Percentiles rank a stretch among this genome's conserved stretches.
Evolutionary conservation across 2,888 invertebrate genomes (phyloP).

Genomic region (Parnassius orleans): DNA sequence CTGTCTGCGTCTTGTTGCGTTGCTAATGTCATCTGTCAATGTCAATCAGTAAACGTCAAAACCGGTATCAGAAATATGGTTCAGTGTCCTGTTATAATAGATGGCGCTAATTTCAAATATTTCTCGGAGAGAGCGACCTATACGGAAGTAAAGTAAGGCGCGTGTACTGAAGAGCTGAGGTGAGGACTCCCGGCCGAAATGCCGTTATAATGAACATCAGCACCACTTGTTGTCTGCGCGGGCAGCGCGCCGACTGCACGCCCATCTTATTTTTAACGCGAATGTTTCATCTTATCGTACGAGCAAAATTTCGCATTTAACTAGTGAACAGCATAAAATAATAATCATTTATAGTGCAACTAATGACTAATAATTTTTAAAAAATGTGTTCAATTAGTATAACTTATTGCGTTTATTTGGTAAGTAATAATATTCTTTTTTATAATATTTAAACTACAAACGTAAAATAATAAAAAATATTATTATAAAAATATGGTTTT

Average conservation of each 20-base stretch:
- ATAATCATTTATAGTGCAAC: slow-evolving; percentile 44
- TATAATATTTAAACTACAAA: background rate
- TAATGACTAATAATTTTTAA: slow-evolving; percentile 41
- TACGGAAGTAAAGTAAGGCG: slow-evolving; percentile 44
- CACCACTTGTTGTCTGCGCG: slow-evolving; percentile 73
- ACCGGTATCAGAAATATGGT: slow-evolving; percentile 28
- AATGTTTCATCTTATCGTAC: slow-evolving; percentile 72
- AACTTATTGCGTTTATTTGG: slow-evolving; percentile 59
- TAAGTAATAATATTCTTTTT: slow-evolving; percentile 45
- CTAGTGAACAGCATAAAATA: slow-evolving; percentile 52
- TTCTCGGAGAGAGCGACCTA: slow-evolving; percentile 43
- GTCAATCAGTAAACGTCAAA: slow-evolving; percentile 39
- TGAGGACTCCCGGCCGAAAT: slow-evolving; percentile 71
- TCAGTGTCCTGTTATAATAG: slow-evolving; percentile 36
- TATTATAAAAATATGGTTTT: too few relatives aligned
- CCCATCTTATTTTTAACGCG: slow-evolving; percentile 69
- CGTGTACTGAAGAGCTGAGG: slow-evolving; percentile 38
- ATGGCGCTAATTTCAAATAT: slow-evolving; percentile 56
- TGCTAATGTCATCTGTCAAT: slow-evolving; percentile 28
- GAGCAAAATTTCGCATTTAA: slow-evolving; percentile 62
- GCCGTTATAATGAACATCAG: slow-evolving; percentile 70
- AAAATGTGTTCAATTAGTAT: slow-evolving; percentile 68
- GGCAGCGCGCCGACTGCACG: slow-evolving; percentile 78
- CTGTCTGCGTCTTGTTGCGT: slow-evolving; percentile 17
- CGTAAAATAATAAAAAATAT: slow-evolving; percentile 17